phyloP scores from a whole-genome alignment of 1,140 invertebrate species.

The Augochlora pura region DNA sequence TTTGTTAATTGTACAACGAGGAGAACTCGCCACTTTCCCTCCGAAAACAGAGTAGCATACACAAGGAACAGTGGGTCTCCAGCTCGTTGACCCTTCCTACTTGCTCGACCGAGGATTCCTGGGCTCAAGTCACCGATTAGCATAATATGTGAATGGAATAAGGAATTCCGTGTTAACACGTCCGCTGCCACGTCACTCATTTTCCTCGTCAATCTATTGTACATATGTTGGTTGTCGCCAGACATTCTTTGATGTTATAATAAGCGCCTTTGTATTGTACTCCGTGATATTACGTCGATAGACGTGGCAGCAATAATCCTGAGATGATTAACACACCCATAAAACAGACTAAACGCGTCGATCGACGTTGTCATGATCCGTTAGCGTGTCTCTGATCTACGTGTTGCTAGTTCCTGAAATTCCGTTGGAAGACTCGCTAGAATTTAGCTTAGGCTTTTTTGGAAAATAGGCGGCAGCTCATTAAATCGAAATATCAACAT shows the following conservation, averaged over 20 bases:
- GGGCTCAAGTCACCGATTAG: conserved; percentile 19
- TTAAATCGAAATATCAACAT: too few species aligned
- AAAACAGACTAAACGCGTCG: neutral
- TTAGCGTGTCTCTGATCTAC: neutral
- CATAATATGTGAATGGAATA: conserved; percentile 52
- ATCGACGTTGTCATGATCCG: neutral
- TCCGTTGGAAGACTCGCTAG: too few species aligned
- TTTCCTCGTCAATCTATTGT: neutral
- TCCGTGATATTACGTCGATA: neutral
- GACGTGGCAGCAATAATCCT: neutral
- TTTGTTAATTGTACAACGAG: conserved; percentile 13
- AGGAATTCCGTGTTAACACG: neutral
- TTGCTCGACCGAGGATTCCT: neutral
- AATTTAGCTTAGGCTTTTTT: too few species aligned
- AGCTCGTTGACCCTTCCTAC: conserved; percentile 2
- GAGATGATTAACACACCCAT: neutral
- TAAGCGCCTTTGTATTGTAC: neutral
- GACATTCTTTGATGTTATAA: neutral
- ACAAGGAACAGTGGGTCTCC: neutral
- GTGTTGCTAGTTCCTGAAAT: too few species aligned
- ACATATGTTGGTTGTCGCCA: neutral
- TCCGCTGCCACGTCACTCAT: neutral
- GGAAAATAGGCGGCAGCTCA: too few species aligned
- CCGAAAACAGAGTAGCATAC: conserved; percentile 6
- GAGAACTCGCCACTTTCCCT: conserved; percentile 25